Evolutionary conservation across 2,797 vertebrate genomes (phyloP).

Genomic region (Spheniscus humboldti): DNA sequence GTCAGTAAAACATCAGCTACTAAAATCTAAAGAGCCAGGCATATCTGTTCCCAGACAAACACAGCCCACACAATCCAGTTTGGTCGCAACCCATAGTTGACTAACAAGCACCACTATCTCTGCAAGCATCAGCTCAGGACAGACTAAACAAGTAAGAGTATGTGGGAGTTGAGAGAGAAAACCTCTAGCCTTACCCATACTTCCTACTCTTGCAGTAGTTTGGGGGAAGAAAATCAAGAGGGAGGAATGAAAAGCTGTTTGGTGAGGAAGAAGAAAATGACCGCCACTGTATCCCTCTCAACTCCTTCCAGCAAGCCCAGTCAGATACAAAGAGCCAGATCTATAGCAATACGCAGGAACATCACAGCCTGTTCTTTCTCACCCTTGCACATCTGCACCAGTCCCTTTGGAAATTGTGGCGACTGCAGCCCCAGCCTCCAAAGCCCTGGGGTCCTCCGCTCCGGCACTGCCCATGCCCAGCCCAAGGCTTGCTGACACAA

Average conservation of each 20-base stretch:
- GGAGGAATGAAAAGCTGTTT: not conserved
- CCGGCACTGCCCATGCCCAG: not conserved
- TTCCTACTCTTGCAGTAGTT: not conserved
- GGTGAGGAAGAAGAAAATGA: not conserved
- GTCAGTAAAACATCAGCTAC: not conserved
- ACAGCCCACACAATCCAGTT: not conserved
- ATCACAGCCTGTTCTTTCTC: not conserved
- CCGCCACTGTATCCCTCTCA: not conserved
- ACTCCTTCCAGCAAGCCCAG: not conserved
- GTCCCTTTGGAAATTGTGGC: not conserved
- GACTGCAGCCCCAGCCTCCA: not conserved
- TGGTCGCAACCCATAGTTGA: rapidly evolving
- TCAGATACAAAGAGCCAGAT: not conserved
- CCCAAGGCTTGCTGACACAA: not conserved
- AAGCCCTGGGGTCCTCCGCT: not conserved
- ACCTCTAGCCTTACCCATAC: not conserved
- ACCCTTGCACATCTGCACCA: not conserved
- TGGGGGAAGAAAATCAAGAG: not conserved
- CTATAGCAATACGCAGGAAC: rapidly evolving
- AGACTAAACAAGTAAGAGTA: not conserved
- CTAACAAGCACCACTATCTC: not conserved
- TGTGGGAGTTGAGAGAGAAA: rapidly evolving
- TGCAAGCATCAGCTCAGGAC: not conserved
- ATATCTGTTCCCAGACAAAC: not conserved
- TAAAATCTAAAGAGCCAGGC: not conserved